These are phyloP conservation scores for Limenitis camilla DNA, from an alignment of 2,888 invertebrate species.

Conservation along the genomic window DNA sequence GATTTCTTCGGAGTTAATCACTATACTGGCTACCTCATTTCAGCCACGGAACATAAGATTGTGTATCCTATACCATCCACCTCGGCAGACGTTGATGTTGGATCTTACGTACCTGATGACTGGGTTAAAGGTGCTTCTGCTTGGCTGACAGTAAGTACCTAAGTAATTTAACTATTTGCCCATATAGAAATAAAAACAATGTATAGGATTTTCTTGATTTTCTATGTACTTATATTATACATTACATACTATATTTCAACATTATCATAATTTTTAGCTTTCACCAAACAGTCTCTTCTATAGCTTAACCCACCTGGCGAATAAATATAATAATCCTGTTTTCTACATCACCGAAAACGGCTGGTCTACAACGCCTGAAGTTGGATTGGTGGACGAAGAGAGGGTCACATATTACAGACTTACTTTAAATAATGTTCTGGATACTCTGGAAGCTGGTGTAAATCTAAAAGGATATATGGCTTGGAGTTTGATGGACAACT, in stretches of 20 bases:
- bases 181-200: too few relatives aligned
- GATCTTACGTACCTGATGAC: constrained; percentile 29
- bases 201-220: not conserved
- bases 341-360: constrained; percentile 78
- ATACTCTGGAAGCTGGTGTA: constrained; percentile 59
- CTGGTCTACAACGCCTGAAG: constrained; percentile 47
- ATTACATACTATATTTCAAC: not conserved
- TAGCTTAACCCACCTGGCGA: constrained; percentile 62
- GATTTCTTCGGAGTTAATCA: constrained; percentile 77
- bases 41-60: constrained; percentile 33
- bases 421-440: constrained; percentile 55
- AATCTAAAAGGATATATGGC: constrained; percentile 71
- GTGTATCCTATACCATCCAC: constrained; percentile 34
- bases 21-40: constrained; percentile 67
- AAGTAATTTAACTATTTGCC: too few relatives aligned
- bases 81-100: constrained; percentile 36
- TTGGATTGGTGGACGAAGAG: constrained; percentile 54
- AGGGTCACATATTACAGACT: constrained; percentile 59
- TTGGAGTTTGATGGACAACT: constrained; percentile 79
- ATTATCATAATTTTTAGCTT: constrained; percentile 37
- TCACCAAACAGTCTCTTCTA: constrained; percentile 75
- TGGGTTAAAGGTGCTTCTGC: constrained; percentile 40
- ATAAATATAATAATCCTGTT: constrained; percentile 64
- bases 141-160: constrained; percentile 44
- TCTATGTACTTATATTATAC: not conserved